phyloP scores from a whole-genome alignment of 2,113 vertebrate genomes.

The Albula goreensis region DNA sequence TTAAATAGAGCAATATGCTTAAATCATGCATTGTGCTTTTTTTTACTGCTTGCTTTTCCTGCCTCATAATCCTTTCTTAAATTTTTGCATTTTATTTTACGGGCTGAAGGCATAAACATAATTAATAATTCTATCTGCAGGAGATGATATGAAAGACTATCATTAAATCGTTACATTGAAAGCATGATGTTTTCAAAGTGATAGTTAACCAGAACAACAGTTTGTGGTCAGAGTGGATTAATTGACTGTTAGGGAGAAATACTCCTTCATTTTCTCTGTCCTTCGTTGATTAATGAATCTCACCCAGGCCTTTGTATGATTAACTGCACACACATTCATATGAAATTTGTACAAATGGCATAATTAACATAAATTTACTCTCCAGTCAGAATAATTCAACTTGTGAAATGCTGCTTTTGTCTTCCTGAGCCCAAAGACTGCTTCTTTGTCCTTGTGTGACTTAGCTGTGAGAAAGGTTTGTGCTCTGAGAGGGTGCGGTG shows the following conservation, averaged over 20 bases:
- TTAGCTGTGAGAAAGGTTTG: neutral
- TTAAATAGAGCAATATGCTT: neutral
- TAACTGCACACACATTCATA: neutral
- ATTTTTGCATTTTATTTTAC: neutral
- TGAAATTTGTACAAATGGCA: neutral
- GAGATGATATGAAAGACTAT: neutral
- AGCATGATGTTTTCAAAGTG: neutral
- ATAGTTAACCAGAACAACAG: neutral
- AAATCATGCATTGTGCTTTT: neutral
- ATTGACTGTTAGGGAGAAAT: neutral
- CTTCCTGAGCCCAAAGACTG: neutral
- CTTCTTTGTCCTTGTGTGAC: neutral
- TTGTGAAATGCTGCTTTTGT: neutral
- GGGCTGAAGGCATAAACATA: neutral
- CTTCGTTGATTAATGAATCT: neutral
- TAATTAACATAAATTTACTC: neutral
- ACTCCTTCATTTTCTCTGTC: neutral
- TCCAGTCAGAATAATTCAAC: conserved; percentile 1
- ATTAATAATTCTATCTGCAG: neutral
- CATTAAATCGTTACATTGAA: neutral
- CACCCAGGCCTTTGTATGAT: neutral
- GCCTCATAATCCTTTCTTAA: neutral
- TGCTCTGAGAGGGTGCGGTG: neutral
- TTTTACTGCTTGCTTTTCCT: neutral
- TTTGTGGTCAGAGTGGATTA: neutral